Evolutionary conservation across 2,113 vertebrate genomes (phyloP), one percentile per base, ranked within the genome.

Genomic region (Lophius piscatorius): DNA sequence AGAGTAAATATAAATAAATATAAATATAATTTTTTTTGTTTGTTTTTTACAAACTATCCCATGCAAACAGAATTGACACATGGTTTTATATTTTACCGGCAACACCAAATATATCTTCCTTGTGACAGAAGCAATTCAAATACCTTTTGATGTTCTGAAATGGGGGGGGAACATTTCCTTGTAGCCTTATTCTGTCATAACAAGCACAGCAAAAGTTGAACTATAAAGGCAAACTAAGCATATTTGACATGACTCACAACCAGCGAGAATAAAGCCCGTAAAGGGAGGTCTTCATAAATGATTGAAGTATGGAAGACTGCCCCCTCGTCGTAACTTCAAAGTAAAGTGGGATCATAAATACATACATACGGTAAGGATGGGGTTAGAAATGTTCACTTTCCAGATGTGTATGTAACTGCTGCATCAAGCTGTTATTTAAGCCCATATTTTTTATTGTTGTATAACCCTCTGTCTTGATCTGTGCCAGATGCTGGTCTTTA

Each of bases 161-260:
- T 73, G 72, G 72, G 83, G 80, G 71, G 70, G 60, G 62, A 83
- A 81, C 65, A 54, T 84, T 78, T 87, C 68, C 81, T 68, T 74
- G 63, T 76, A 86, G 76, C 81, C 85, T 81, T 89, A 86, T 91
- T 91, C 88, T 87, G 86, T 91, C 89, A 89, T 71, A 86, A 80
- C 76, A 83, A 81, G 66, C 78, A 61, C 44, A 60, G 56, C 61
- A 39, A 73, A 54, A 85, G 78, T 73, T 56, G 75, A 21, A 42
- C 68, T 60, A 55, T 50, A 81, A 89, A 88, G 63, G 77, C 73
- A 80, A 74, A 73, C 71, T 81, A 85, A 87, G 81, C 71, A 70
- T 55, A 81, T 78, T 75, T 86, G 88, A 89, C 86, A 81, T 68
- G 56, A 78, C 81, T 61, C 46, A 35, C 65, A 71, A 82, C 70